Evolutionary conservation across 2,113 vertebrate species (phyloP), one percentile per base, ranked within the genome.

Genomic region (Sturnira hondurensis): DNA sequence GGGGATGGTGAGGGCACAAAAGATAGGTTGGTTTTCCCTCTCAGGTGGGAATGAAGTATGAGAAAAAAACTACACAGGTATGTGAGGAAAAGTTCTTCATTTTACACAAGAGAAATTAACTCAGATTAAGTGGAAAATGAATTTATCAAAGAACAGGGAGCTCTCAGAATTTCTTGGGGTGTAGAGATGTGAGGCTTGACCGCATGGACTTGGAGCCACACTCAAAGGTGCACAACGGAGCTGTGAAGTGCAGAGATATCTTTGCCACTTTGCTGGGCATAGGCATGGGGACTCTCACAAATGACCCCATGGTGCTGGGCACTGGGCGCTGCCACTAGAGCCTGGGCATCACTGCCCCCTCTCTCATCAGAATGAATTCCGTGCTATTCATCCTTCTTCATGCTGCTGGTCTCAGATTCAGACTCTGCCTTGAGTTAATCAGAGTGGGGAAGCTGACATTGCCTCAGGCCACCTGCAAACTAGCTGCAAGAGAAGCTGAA

Each of bases 41-140:
- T 36, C 28, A 52, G 56, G 17, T 80, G 28, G 70, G 11, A 70
- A 58, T 63, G 14, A 38, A 52, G 52, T 88, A 6, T 71, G 43
- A 87, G 33, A 84, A 89, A 81, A 89, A 33, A 33, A 63, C 17
- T 76, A 70, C 11, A 45, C 20, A 63, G 11, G 26, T 31, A 4
- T 70, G 43, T 78, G 45, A 45, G 20, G 58, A 26, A 77, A 20
- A 33, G 47, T 52, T 86, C 56, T 84, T 87, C 31, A 1, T 82
- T 92, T 94, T 63, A 86, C 11, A 83, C 74, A 85, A 78, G 1
- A 91, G 90, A 87, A 33, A 80, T 84, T 58, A 89, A 84, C 43
- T 71, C 63, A 52, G 17, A 85, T 76, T 87, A 84, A 65, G 52
- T 56, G 95, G 78, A 73, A 68, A 94, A 90, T 68, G 16, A 88